These are phyloP conservation scores for Tribolium castaneum DNA, from an alignment of 1,140 invertebrate genomes.

Conservation along the genomic window DNA sequence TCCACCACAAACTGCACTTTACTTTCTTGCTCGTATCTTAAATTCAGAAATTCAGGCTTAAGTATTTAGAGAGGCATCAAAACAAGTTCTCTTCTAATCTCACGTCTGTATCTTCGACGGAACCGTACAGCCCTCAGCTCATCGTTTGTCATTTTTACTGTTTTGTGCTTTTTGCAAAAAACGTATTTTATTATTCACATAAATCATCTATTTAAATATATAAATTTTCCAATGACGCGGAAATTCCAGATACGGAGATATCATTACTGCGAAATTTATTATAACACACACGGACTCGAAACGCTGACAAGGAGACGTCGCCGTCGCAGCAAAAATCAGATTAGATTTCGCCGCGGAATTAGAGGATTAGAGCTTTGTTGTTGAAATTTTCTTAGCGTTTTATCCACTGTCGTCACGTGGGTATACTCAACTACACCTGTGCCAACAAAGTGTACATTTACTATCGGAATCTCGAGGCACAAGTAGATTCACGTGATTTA, in stretches of 20 bases:
- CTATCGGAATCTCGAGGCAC: neutral
- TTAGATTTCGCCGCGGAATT: neutral
- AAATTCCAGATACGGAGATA: neutral
- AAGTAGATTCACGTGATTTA: neutral
- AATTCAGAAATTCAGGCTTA: conserved; percentile 33
- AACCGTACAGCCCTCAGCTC: neutral
- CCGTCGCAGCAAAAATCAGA: no score
- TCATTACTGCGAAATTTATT: neutral
- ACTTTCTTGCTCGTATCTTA: conserved; percentile 79
- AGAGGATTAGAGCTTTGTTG: neutral
- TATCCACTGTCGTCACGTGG: no score
- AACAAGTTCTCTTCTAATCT: neutral
- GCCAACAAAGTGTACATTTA: neutral
- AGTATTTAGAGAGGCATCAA: neutral
- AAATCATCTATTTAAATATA: conserved; percentile 6
- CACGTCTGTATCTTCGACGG: neutral
- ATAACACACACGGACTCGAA: neutral
- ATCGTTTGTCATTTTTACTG: conserved; percentile 1
- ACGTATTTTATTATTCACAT: conserved; percentile 6
- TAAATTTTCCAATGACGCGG: neutral
- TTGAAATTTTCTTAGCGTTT: no score
- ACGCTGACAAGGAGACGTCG: no score
- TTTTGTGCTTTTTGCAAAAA: conserved; percentile 1
- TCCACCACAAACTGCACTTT: conserved; percentile 92
- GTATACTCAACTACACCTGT: neutral